Evolutionary conservation across 2,797 vertebrate genomes (phyloP), one percentile per base, ranked within the genome.

Genomic region (Columba guinea): DNA sequence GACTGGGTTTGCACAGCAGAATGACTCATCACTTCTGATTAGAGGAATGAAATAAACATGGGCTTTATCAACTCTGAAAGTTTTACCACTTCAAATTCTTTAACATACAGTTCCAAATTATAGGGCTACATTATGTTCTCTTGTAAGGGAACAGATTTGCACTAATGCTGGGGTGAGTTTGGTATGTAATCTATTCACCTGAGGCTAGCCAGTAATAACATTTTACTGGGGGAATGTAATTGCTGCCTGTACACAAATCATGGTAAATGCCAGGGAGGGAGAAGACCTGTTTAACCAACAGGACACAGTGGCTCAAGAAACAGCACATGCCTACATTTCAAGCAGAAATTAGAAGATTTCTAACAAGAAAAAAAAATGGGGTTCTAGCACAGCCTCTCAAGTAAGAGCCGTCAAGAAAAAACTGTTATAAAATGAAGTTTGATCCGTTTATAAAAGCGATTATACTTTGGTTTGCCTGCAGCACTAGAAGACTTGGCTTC

Each of bases 321-420:
- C 5, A 35, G 46, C 1, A 1, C 8, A 2, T 3, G 12, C 5
- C 7, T 18, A 0, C 10, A 13, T 26, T 69, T 85, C 24, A 3
- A 56, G 35, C 10, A 49, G 44, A 6, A 73, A 32, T 51, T n/a
- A 19, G 53, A 59, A 59, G 4, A 49, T 44, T 91, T 60, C 34
- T 46, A 67, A 84, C 10, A 24, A 60, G 24, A 52, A 81, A 37
- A 55, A 9, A 46, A 82, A 16, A 1, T 18, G 6, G 73, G 20
- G 11, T 30, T 39, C 35, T 53, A n/a, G 17, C 68, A 63, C 10
- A 67, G 46, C 7, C 28, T 53, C 24, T 68, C 41, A 64, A 52
- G 32, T 14, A 35, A 35, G 14, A 14, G 28, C 17, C 2, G 4
- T 49, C 34, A 55, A 71, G n/a, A 51, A 9, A 41, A 49, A 62